Evolutionary conservation across 2,888 invertebrate species (phyloP).

Genomic region (Apotomis capreana): DNA sequence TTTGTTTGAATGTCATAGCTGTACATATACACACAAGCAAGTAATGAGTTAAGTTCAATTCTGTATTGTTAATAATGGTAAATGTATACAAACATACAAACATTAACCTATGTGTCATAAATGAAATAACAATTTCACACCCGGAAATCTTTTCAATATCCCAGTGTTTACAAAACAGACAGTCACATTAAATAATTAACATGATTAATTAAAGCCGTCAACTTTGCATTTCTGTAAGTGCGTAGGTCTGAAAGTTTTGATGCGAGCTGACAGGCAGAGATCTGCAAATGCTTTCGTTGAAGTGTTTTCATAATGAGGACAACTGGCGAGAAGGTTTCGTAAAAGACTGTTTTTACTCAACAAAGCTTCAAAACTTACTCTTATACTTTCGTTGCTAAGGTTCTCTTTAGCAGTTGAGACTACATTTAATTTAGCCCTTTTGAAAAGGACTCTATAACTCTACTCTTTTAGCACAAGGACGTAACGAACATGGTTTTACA

Average conservation of each 20-base stretch:
- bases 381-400: not conserved
- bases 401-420: not conserved
- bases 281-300: not conserved
- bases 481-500: not conserved
- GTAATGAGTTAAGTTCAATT: too few species aligned
- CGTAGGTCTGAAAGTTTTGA: constrained; percentile 22
- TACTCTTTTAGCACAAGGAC: too few species aligned
- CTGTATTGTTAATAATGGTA: too few species aligned
- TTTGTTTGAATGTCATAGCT: too few species aligned
- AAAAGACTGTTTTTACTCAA: not conserved
- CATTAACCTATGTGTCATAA: too few species aligned
- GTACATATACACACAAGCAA: too few species aligned
- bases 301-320: constrained; percentile 18
- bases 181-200: not conserved
- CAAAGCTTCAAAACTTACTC: not conserved
- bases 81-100: too few species aligned
- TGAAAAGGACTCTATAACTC: too few species aligned
- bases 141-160: not conserved
- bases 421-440: too few species aligned
- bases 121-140: too few species aligned
- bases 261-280: constrained; percentile 6
- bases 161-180: not conserved
- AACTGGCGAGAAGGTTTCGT: not conserved
- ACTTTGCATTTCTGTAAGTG: not conserved
- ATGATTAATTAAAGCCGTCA: not conserved